Conservation (phyloP, 2,888 invertebrate species). For the Drosophila aldrichi region DNA sequence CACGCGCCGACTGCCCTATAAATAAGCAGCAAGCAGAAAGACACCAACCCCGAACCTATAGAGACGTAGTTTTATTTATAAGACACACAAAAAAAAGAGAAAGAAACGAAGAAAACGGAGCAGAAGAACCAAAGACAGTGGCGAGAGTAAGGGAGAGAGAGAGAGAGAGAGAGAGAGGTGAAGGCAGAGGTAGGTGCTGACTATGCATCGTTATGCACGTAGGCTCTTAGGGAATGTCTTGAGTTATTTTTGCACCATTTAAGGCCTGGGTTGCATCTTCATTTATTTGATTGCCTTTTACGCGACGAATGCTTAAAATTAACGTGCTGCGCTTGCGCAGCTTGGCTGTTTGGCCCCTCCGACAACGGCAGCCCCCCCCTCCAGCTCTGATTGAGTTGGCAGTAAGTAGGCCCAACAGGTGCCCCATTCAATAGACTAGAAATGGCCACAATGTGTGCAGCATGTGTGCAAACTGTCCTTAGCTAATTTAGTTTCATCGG, state of each 20-base stretch:
- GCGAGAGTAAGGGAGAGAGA: too few species aligned
- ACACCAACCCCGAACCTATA: conserved; percentile 35
- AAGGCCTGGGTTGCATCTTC: conserved; percentile 71
- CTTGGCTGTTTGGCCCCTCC: background rate
- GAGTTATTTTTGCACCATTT: conserved; percentile 65
- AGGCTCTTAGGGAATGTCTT: conserved; percentile 60
- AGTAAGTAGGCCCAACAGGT: conserved; percentile 45
- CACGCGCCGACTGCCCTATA: conserved; percentile 76
- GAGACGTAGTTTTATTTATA: conserved; percentile 33
- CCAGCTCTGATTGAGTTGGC: conserved; percentile 7
- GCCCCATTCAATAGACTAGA: conserved; percentile 61
- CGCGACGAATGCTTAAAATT: conserved; percentile 52
- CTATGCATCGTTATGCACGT: conserved; percentile 63
- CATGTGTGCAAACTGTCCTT: conserved; percentile 7
- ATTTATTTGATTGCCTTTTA: conserved; percentile 71
- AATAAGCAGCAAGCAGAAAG: conserved; percentile 48
- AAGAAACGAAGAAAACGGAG: background rate
- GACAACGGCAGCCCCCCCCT: background rate
- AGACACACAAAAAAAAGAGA: background rate
- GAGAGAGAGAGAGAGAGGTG: too few species aligned
- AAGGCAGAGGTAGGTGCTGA: conserved; percentile 8
- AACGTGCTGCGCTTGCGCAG: conserved; percentile 35
- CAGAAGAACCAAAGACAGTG: background rate
- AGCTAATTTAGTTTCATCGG: conserved; percentile 21
- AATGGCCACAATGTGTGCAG: conserved; percentile 12